Percentiles rank a stretch among this genome's conserved stretches.
Evolutionary conservation across 2,113 vertebrate species (phyloP).

Genomic region (Tragelaphus scriptus): DNA sequence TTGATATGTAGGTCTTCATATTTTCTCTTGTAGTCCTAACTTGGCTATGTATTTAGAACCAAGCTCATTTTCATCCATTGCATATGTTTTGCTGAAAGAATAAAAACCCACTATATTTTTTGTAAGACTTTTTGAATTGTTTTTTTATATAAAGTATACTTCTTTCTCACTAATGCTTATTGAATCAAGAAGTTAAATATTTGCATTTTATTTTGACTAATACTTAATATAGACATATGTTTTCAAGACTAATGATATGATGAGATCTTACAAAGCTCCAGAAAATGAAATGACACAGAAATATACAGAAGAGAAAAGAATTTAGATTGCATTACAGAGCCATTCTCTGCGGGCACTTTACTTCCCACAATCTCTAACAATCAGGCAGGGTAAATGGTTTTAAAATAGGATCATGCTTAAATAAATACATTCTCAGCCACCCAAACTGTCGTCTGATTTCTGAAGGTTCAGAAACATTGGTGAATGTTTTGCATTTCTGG

Average conservation of each 20-base stretch:
- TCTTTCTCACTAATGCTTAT: neutral
- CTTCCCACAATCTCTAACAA: neutral
- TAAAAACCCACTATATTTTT: neutral
- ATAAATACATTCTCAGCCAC: constrained; percentile 53
- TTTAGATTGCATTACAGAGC: neutral
- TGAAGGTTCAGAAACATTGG: constrained; percentile 38
- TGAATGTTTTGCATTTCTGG: constrained; percentile 57
- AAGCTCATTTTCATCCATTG: neutral
- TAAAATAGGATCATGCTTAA: constrained; percentile 24
- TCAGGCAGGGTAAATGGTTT: neutral
- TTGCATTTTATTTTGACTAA: neutral
- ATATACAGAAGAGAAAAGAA: neutral
- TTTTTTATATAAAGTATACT: neutral
- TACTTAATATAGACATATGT: neutral
- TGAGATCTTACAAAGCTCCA: neutral
- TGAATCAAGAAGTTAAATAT: neutral
- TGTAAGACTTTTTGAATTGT: neutral
- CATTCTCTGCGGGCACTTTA: neutral
- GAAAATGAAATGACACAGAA: neutral
- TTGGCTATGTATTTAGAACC: neutral
- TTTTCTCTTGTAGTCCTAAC: neutral
- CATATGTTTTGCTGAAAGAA: neutral
- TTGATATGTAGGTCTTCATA: neutral
- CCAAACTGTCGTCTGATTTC: constrained; percentile 23
- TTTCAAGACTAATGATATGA: neutral